Conservation (phyloP, 2,797 vertebrate species). For the Kryptolebias ocellatus region DNA sequence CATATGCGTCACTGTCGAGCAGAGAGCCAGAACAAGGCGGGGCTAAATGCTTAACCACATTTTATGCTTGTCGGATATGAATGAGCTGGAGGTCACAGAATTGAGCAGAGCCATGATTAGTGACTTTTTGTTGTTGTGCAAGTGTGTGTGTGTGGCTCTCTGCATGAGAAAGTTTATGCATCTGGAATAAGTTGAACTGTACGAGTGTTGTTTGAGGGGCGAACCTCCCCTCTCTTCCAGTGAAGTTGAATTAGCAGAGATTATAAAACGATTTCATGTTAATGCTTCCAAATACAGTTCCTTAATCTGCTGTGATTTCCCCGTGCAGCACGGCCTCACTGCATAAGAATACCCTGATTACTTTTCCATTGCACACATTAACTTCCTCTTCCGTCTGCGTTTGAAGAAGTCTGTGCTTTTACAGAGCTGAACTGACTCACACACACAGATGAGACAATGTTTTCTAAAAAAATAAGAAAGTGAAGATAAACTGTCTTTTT, state of each 20-base stretch:
- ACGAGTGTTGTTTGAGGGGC: slow-evolving; percentile 30
- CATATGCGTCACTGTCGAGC: slow-evolving; percentile 62
- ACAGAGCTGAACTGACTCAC: neutral
- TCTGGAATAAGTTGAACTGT: slow-evolving; percentile 25
- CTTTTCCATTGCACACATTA: slow-evolving; percentile 52
- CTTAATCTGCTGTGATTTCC: slow-evolving; percentile 77
- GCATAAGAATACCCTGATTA: slow-evolving; percentile 71
- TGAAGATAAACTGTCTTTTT: neutral
- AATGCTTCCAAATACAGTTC: slow-evolving; percentile 75
- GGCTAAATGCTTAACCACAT: slow-evolving; percentile 66
- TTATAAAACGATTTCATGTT: slow-evolving; percentile 76
- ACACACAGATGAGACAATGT: neutral
- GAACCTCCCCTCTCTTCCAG: slow-evolving; percentile 37
- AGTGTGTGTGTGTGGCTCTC: neutral
- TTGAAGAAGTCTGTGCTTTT: slow-evolving; percentile 20
- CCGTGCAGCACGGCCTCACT: slow-evolving; percentile 58
- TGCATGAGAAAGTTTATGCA: slow-evolving; percentile 6
- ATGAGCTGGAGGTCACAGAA: slow-evolving; percentile 57
- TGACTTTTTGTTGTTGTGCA: slow-evolving; percentile 19
- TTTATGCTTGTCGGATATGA: slow-evolving; percentile 70
- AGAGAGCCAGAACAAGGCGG: slow-evolving; percentile 48
- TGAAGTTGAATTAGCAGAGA: slow-evolving; percentile 72
- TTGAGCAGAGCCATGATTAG: slow-evolving; percentile 33
- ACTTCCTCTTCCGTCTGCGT: slow-evolving; percentile 54
- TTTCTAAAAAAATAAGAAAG: neutral